Conservation (phyloP, 2,888 invertebrate species). For the Drosophila tripunctata region DNA sequence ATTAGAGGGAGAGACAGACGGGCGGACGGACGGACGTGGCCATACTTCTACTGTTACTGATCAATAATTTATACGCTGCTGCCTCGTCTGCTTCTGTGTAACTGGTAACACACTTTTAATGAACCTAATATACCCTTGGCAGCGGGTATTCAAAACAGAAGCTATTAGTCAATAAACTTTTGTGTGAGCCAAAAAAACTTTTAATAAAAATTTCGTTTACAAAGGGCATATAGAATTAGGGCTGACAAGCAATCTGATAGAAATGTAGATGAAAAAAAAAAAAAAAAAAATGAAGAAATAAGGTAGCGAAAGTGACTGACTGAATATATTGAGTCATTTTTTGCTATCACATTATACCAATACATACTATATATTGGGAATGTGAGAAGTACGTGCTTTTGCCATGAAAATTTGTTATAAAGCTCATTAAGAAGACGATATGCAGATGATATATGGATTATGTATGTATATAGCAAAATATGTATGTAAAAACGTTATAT, state of each 20-base stretch:
- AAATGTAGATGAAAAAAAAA: not conserved
- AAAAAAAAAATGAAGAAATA: not conserved
- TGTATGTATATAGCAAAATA: not conserved
- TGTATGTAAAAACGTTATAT: not conserved
- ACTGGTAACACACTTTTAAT: too few relatives aligned
- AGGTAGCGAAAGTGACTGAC: not conserved
- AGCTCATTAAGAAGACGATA: not conserved
- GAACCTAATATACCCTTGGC: too few relatives aligned
- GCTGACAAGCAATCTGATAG: not conserved
- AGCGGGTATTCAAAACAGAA: not conserved
- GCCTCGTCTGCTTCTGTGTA: too few relatives aligned
- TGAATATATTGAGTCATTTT: not conserved
- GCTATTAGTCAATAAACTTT: constrained; percentile 5
- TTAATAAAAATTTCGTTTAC: not conserved
- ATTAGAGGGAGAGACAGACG: too few relatives aligned
- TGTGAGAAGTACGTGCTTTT: constrained; percentile 13
- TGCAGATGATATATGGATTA: not conserved
- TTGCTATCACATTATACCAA: not conserved
- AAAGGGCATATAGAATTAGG: not conserved
- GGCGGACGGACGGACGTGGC: too few relatives aligned
- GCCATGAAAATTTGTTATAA: not conserved
- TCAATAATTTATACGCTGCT: too few relatives aligned
- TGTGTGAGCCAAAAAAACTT: not conserved
- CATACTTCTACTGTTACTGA: too few relatives aligned
- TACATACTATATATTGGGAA: not conserved